phyloP scores from a whole-genome alignment of 2,797 vertebrate species.

The Enteromius unitaeniatus region DNA sequence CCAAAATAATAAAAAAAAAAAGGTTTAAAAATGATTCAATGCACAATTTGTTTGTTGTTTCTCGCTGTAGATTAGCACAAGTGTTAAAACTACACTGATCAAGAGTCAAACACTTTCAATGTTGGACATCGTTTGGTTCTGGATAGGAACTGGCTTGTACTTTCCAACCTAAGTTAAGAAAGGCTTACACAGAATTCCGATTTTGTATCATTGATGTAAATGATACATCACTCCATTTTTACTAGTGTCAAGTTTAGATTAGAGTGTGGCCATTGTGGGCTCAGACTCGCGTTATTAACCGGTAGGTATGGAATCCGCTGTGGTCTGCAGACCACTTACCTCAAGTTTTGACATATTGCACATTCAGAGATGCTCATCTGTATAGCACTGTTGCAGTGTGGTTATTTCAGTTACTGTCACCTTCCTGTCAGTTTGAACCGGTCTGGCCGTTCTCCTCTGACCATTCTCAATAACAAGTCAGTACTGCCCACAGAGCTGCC shows the following conservation, averaged over 20 bases:
- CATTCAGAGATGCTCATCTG: conserved; percentile 5
- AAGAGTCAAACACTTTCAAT: no score
- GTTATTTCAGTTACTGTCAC: conserved; percentile 29
- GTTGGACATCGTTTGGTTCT: background rate
- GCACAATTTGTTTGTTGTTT: background rate
- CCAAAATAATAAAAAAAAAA: no score
- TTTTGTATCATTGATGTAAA: background rate
- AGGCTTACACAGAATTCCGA: background rate
- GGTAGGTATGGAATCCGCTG: background rate
- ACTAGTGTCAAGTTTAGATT: background rate
- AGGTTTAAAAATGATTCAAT: no score
- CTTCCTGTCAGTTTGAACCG: conserved; percentile 17
- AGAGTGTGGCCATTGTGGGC: background rate
- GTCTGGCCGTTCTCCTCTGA: conserved; percentile 17
- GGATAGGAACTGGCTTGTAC: background rate
- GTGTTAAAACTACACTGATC: no score
- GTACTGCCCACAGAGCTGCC: conserved; percentile 18
- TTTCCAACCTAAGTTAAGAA: background rate
- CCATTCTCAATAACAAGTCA: conserved; percentile 8
- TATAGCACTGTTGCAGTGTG: background rate
- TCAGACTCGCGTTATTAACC: background rate
- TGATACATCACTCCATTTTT: background rate
- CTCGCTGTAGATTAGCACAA: background rate
- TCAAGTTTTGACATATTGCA: background rate
- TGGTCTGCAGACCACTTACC: background rate